phyloP scores from a whole-genome alignment of 2,888 invertebrate species.

The Operophtera brumata region DNA sequence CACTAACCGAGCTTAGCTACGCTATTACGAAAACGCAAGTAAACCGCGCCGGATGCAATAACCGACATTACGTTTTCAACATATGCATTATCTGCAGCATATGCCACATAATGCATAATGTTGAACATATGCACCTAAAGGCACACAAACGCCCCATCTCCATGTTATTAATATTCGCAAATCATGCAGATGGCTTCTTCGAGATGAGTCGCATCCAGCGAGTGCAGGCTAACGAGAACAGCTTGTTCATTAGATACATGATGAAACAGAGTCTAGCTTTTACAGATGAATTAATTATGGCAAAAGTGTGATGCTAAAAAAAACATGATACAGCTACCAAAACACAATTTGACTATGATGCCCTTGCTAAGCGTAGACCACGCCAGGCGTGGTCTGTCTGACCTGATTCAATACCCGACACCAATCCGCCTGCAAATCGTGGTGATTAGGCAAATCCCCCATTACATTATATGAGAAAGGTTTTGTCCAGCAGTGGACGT shows the following conservation, averaged over 20 bases:
- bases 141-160: slow-evolving; percentile 40
- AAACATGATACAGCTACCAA: not conserved
- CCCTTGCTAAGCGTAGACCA: too few species aligned
- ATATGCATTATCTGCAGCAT: slow-evolving; percentile 27
- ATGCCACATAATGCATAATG: slow-evolving; percentile 26
- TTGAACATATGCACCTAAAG: slow-evolving; percentile 36
- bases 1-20: slow-evolving; percentile 17
- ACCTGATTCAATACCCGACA: too few species aligned
- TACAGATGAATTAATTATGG: not conserved
- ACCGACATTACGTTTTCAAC: slow-evolving; percentile 31
- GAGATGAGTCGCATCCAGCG: slow-evolving; percentile 42
- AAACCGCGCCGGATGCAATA: slow-evolving; percentile 29
- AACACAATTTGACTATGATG: too few species aligned
- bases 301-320: not conserved
- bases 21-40: slow-evolving; percentile 30
- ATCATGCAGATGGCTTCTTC: slow-evolving; percentile 66
- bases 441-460: too few species aligned
- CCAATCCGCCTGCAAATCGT: too few species aligned
- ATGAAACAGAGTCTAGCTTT: not conserved
- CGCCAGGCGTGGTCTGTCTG: too few species aligned
- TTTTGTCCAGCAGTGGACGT: too few species aligned
- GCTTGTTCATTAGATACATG: slow-evolving; percentile 5
- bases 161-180: slow-evolving; percentile 66
- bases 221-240: slow-evolving; percentile 5
- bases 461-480: too few species aligned